Evolutionary conservation across 2,113 vertebrate species (phyloP).

Genomic region (Lathamus discolor): DNA sequence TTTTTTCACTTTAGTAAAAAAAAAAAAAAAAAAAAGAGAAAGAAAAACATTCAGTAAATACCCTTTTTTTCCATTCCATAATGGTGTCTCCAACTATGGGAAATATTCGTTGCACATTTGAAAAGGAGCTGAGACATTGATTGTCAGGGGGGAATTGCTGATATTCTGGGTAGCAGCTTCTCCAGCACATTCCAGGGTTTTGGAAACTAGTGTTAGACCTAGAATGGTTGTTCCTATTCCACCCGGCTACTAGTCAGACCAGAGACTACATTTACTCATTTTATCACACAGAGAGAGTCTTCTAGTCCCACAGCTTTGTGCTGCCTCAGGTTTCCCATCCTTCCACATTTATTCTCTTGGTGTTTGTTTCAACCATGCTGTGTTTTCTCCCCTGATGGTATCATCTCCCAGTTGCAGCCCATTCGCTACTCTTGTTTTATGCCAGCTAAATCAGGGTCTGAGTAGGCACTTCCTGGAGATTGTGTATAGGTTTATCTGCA

Average conservation of each 20-base stretch:
- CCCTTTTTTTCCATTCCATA: not conserved
- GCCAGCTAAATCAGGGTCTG: not conserved
- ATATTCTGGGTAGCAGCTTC: not conserved
- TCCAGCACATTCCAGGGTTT: not conserved
- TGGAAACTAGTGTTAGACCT: not conserved
- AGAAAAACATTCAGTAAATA: not conserved
- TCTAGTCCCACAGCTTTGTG: not conserved
- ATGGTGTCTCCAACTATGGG: not conserved
- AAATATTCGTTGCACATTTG: not conserved
- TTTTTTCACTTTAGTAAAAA: not conserved
- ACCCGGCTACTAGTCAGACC: not conserved
- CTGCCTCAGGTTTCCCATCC: not conserved
- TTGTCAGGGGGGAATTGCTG: not conserved
- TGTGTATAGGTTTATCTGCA: not conserved
- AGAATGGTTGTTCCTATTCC: not conserved
- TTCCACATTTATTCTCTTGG: not conserved
- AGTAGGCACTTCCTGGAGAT: not conserved
- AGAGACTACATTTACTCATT: not conserved
- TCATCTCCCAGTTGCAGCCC: not conserved
- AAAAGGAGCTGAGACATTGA: not conserved
- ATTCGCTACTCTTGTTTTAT: not conserved
- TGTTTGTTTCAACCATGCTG: not conserved
- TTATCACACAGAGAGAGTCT: not conserved
- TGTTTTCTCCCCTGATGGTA: not conserved
- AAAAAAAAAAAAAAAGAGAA: no score